Conservation (phyloP, 1,140 invertebrate genomes). For the Temnothorax curvispinosus region DNA sequence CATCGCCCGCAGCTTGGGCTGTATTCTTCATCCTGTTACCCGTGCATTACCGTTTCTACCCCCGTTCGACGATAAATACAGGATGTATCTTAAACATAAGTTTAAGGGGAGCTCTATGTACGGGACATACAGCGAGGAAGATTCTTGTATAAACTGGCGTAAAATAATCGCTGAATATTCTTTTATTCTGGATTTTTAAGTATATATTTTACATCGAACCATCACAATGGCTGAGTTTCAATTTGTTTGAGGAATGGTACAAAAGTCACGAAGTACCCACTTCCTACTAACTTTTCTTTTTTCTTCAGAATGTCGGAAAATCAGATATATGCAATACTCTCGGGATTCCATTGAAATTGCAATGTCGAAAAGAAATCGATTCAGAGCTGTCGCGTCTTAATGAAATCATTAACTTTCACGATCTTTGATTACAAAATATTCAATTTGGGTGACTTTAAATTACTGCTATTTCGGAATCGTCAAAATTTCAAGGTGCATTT, state of each 20-base stretch:
- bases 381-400: neutral
- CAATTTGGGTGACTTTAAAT: neutral
- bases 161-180: neutral
- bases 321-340: neutral
- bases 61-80: slow-evolving; percentile 47
- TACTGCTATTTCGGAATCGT: neutral
- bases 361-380: neutral
- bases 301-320: neutral
- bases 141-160: neutral
- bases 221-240: neutral
- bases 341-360: neutral
- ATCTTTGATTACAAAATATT: neutral
- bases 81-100: slow-evolving; percentile 34
- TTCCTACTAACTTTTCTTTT: neutral
- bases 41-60: slow-evolving; percentile 42
- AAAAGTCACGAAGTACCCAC: neutral
- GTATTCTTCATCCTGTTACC: slow-evolving; percentile 50
- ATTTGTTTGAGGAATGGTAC: neutral
- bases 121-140: neutral
- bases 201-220: neutral
- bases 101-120: slow-evolving; percentile 16
- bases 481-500: neutral
- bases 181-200: neutral
- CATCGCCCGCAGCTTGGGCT: slow-evolving; percentile 37
- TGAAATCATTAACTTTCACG: neutral